A percentile compares a stretch with the other conserved stretches of the same genome.
phyloP scores from a whole-genome alignment of 2,888 invertebrate species.

The Eupithecia dodoneata region DNA sequence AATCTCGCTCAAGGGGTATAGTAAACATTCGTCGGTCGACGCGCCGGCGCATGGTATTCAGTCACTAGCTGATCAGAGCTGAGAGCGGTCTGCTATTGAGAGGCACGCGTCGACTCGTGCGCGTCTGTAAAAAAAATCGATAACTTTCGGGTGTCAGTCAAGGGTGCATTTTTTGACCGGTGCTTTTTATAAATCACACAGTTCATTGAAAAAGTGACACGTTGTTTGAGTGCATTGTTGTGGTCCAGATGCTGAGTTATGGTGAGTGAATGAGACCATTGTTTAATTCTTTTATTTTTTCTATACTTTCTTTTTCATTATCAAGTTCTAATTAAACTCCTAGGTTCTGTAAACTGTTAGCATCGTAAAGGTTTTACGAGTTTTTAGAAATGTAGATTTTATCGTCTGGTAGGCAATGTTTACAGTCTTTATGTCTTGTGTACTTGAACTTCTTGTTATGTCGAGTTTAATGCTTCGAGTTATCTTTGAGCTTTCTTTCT shows the following conservation, averaged over 20 bases:
- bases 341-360: slow-evolving; percentile 59
- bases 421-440: slow-evolving; percentile 34
- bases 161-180: slow-evolving; percentile 67
- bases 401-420: slow-evolving; percentile 53
- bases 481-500: slow-evolving; percentile 27
- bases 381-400: slow-evolving; percentile 73
- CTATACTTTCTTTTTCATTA: slow-evolving; percentile 69
- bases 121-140: slow-evolving; percentile 65
- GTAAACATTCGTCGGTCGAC: slow-evolving; percentile 69
- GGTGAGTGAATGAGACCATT: slow-evolving; percentile 80
- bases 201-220: slow-evolving; percentile 49
- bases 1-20: slow-evolving; percentile 76
- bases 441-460: slow-evolving; percentile 46
- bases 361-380: slow-evolving; percentile 68
- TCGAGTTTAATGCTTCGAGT: slow-evolving; percentile 34
- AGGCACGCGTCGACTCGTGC: slow-evolving; percentile 68
- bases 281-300: slow-evolving; percentile 70
- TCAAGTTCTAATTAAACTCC: slow-evolving; percentile 73
- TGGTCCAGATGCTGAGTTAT: slow-evolving; percentile 75
- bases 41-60: slow-evolving; percentile 66
- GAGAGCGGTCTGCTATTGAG: slow-evolving; percentile 66
- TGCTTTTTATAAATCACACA: slow-evolving; percentile 56
- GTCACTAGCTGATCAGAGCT: slow-evolving; percentile 68
- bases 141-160: slow-evolving; percentile 61
- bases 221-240: slow-evolving; percentile 59